Evolutionary conservation across 2,888 invertebrate genomes (phyloP), one percentile per base, ranked within the genome.

Genomic region (Bibio marci): DNA sequence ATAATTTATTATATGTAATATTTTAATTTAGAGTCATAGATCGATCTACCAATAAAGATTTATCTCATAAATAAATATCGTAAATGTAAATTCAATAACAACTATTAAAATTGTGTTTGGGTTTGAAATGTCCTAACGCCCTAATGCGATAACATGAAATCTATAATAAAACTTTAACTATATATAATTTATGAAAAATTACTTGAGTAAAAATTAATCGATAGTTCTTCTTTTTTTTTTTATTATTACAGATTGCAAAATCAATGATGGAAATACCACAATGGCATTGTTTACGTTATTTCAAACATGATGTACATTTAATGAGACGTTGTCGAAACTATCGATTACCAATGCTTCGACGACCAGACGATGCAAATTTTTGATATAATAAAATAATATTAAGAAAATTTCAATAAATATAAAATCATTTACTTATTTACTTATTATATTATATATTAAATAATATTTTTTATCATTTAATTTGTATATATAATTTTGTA

Each of bases 271-370:
- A 80, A 59, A 72, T 83, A 42, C 83, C 85, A 2, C 83, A 83
- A 55, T 83, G 80, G 80, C 83, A 85, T 56, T 85, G 83, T 57
- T 69, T 83, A 60, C 68, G 83, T 47, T 83, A 83, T 62, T 69
- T 83, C 44, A 80, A 80, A 50, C 79, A 80, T 52, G 81, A 82
- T 49, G 49, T 58, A 18, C 49, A 57, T 40, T 63, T 79, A 47
- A 77, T 82, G 50, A 71, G 80, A 37, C 73, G 78, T 49, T 83
- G 83, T 66, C 71, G 78, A 50, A 79, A 81, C 51, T 77, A 78
- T 65, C 72, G 80, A 25, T 40, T 47, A 18, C 44, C 44, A 30
- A 37, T 43, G 34, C 22, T 46, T 14, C 39, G 41, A 12, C 35
- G 44, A 39, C 46, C 46, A 31, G 17, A 41, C 5, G 38, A 43